Evolutionary conservation across 2,888 invertebrate genomes (phyloP).

Genomic region (Phymatocera aterrima): DNA sequence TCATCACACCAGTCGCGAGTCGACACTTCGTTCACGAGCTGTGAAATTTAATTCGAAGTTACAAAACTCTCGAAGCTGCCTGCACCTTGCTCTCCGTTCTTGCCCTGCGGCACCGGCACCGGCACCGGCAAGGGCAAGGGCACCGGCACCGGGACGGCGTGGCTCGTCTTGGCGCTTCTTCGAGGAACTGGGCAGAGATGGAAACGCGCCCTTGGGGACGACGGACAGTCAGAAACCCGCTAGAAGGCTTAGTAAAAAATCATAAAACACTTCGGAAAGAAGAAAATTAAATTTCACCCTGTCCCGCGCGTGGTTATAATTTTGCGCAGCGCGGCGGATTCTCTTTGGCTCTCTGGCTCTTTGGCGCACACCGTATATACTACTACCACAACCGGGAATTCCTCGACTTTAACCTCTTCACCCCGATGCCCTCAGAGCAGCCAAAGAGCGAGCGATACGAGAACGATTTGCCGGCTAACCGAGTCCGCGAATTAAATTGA

Average conservation of each 20-base stretch:
- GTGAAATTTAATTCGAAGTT: conserved; percentile 68
- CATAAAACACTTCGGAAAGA: conserved; percentile 66
- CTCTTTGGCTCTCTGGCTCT: neutral
- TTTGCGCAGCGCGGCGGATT: conserved; percentile 9
- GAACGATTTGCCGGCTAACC: conserved; percentile 30
- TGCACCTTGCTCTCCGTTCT: conserved; percentile 15
- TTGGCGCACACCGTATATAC: neutral
- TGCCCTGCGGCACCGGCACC: conserved; percentile 16
- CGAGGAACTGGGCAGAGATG: conserved; percentile 7
- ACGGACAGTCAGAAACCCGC: conserved; percentile 28
- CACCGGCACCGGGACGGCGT: neutral
- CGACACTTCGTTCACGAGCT: conserved; percentile 59
- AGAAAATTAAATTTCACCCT: conserved; percentile 65
- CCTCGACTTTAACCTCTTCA: conserved; percentile 26
- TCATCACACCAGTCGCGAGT: conserved; percentile 42
- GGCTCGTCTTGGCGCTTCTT: neutral
- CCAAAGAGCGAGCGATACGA: conserved; percentile 17
- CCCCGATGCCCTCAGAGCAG: conserved; percentile 13
- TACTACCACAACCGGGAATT: conserved; percentile 11
- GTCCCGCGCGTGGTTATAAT: conserved; percentile 20
- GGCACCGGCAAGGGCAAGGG: neutral
- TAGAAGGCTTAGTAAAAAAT: conserved; percentile 18
- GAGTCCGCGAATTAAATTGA: conserved; percentile 42
- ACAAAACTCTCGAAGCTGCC: conserved; percentile 46
- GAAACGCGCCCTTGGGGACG: conserved; percentile 40